Evolutionary conservation across 2,888 invertebrate species (phyloP), one percentile per base, ranked within the genome.

Genomic region (Drosophila basisetae): DNA sequence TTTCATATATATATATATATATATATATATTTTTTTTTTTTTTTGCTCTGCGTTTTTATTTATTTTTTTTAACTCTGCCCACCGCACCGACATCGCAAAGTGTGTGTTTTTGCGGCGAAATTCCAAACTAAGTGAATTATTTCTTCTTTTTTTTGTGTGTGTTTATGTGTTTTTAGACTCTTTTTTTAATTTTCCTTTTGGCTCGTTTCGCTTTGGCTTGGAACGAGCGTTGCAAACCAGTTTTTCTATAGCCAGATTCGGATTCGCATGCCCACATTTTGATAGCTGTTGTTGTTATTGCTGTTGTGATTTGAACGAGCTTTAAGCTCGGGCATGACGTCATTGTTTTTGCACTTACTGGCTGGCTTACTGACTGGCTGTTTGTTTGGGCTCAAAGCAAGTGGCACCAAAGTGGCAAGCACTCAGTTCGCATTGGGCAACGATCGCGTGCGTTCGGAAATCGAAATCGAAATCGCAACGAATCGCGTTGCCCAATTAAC

Each of bases 341-440:
- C 91, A 91, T 88, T 76, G 84, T 85, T 90, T 91, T 69, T 58
- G 79, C 75, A 75, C 67, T 66, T 68, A 68, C 43, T 65, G 22
- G 58, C 61, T 50, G 33, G 47, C 30, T 75, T 68, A 68, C 43
- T 62, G 30, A 49, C 61, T 50, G 37, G 37, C 25, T 75, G 60
- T 73, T 77, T 73, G 76, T 78, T 85, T 77, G 75, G 83, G 77
- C 78, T 76, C 76, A 82, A 63, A 73, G 77, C 77, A 78, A 77
- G 77, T 77, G 78, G 73, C 73, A 52, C 59, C 67, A 78, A 76
- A 69, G 60, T 67, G 65, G 72, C 73, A 68, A 74, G 71, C 73
- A 64, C 77, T 86, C 92, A 92, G 91, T 92, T 89, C 80, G 74
- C 84, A 84, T 83, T 76, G 84, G 90, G 91, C 92, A 83, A 84